A percentile compares a stretch with the other conserved stretches of the same genome.
Conservation (phyloP, 1,140 invertebrate species). For the Drosophila baimaii region DNA sequence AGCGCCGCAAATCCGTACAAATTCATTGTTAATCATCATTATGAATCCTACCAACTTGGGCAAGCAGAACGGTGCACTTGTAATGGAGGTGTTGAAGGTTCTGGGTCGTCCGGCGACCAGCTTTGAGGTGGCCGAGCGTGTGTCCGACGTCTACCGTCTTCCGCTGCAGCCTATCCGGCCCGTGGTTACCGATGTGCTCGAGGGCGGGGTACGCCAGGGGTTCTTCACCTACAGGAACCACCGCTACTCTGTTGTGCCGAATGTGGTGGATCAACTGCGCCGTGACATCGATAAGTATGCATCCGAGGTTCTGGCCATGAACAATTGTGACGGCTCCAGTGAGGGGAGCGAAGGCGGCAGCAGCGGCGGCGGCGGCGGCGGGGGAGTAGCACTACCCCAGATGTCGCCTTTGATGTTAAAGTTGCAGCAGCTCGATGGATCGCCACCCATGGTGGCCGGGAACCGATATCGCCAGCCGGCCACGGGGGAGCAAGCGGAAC, state of each 20-base stretch:
- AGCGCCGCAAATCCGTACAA: constrained; percentile 16
- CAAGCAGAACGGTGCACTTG: constrained; percentile 67
- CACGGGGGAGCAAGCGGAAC: constrained; percentile 54
- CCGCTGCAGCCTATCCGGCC: constrained; percentile 52
- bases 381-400: constrained; percentile 24
- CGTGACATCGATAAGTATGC: constrained; percentile 68
- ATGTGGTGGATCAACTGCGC: constrained; percentile 59
- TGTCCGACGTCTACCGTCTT: constrained; percentile 61
- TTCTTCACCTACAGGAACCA: constrained; percentile 50
- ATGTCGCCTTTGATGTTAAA: constrained; percentile 65
- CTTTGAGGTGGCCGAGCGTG: constrained; percentile 53
- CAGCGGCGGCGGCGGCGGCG: not conserved
- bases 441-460: constrained; percentile 38
- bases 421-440: constrained; percentile 58
- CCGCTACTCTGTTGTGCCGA: constrained; percentile 47
- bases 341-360: not conserved
- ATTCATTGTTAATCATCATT: constrained; percentile 52
- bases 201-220: constrained; percentile 44
- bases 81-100: constrained; percentile 66
- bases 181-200: constrained; percentile 59
- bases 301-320: constrained; percentile 47
- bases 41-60: constrained; percentile 70
- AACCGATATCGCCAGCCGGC: constrained; percentile 9
- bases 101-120: constrained; percentile 64
- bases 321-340: not conserved